Evolutionary conservation across 2,797 vertebrate species (phyloP).

Genomic region (Sylvilagus floridanus): DNA sequence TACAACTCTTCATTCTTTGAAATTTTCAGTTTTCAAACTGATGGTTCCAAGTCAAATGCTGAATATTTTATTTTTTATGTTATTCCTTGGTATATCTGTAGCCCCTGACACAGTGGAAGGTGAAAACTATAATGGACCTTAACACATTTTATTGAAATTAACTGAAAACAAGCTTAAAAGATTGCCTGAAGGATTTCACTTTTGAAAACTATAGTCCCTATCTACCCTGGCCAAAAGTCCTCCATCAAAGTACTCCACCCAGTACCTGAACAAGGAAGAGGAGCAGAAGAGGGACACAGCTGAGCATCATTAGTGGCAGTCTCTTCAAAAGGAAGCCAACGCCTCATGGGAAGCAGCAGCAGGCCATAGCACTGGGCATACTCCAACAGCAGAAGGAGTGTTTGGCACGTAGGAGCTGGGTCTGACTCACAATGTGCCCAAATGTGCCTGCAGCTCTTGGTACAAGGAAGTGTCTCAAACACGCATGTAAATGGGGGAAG

Average conservation of each 20-base stretch:
- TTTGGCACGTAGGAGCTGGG: background rate
- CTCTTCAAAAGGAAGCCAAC: background rate
- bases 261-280: background rate
- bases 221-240: background rate
- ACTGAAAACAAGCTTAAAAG: background rate
- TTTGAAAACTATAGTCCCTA: background rate
- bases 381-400: background rate
- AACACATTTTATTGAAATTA: background rate
- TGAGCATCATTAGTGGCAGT: background rate
- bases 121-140: background rate
- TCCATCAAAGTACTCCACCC: background rate
- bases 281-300: background rate
- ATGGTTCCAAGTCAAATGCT: background rate
- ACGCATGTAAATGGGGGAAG: background rate
- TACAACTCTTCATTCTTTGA: background rate
- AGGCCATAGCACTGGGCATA: background rate
- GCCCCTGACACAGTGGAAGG: background rate
- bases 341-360: background rate
- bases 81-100: background rate
- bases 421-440: background rate
- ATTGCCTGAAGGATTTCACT: background rate
- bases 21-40: background rate
- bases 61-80: background rate
- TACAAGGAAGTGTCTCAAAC: background rate
- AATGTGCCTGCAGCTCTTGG: background rate